These are phyloP conservation scores for Odontomachus brunneus DNA, from an alignment of 1,140 invertebrate species.

Conservation along the genomic window DNA sequence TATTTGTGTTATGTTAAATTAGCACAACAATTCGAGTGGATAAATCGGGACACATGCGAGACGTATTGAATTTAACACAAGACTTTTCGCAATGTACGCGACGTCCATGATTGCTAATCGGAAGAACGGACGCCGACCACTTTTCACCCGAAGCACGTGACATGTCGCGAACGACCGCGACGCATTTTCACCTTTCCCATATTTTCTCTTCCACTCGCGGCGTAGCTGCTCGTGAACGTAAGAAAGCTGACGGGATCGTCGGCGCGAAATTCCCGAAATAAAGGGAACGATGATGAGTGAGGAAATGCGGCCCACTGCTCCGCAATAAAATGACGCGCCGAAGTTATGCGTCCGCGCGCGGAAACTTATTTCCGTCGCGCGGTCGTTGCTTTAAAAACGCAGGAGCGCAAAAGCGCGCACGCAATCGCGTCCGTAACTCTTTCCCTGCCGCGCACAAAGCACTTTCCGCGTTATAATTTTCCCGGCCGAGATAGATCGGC, in stretches of 20 bases:
- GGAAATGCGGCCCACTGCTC: not conserved
- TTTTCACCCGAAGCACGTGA: too few relatives aligned
- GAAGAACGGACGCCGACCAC: too few relatives aligned
- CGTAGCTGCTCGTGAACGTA: slow-evolving; percentile 8
- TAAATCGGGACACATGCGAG: too few relatives aligned
- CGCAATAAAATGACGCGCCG: slow-evolving; percentile 31
- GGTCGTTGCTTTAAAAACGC: not conserved
- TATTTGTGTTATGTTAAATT: too few relatives aligned
- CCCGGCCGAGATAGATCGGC: slow-evolving; percentile 42
- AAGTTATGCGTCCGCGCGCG: slow-evolving; percentile 46
- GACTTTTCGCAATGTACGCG: too few relatives aligned
- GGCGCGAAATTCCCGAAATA: not conserved
- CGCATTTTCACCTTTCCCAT: not conserved
- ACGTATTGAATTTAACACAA: too few relatives aligned
- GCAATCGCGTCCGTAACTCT: slow-evolving; percentile 63
- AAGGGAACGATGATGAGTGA: not conserved
- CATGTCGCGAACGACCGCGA: too few relatives aligned
- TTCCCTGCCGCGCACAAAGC: slow-evolving; percentile 30
- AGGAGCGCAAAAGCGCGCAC: slow-evolving; percentile 35
- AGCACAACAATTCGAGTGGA: too few relatives aligned
- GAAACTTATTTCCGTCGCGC: slow-evolving; percentile 43
- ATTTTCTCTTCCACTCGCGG: not conserved
- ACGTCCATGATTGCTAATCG: too few relatives aligned
- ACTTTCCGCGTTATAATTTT: slow-evolving; percentile 59
- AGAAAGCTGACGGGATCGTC: slow-evolving; percentile 4